Base-by-base conservation (phyloP, 2,888 invertebrate species). In the Thymelicus lineola region DNA sequence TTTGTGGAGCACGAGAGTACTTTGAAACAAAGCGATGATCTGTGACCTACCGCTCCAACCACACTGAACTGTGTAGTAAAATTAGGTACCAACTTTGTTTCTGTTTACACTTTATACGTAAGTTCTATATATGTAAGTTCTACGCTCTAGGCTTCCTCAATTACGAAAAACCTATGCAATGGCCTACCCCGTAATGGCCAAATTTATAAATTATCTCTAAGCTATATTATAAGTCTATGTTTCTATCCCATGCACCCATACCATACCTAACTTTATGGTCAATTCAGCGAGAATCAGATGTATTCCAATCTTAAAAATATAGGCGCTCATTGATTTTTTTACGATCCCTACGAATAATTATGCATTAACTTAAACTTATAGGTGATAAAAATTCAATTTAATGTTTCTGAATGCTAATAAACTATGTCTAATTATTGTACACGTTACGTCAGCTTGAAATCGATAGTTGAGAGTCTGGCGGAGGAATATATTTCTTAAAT, bases 331-430 rank as follows among this genome's bases (percentile, higher is more conserved):
- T 83, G 82, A 80, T 75, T 70, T 83, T 86, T 70, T 65, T 84
- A 87, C 82, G 83, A 84, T 75, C 84, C 75, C 17, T 46, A 42
- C 57, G 28, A 80, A 71, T 75, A 76, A 80, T 81, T 82, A 80
- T 80, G 79, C 81, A 83, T 84, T 83, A 75, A 76, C 81, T 85
- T 82, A 82, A 82, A 80, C 79, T 79, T 82, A 84, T 78, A 81
- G 79, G 80, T 80, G 78, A 88, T 89, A 87, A 87, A 88, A 86
- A 82, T 80, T 77, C 79, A 76, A 81, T 81, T 82, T 81, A 82
- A 85, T 78, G 79, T 82, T 84, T 80, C 78, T 80, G 84, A 84
- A 82, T 80, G 77, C 79, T 79, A 78, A 84, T 87, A 86, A 86
- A 86, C 74, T 78, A 74, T 73, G 74, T 74, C 76, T 84, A 82